A percentile compares a stretch with the other conserved stretches of the same genome.
phyloP scores from a whole-genome alignment of 1,140 invertebrate genomes.

The Diabrotica virgifera region DNA sequence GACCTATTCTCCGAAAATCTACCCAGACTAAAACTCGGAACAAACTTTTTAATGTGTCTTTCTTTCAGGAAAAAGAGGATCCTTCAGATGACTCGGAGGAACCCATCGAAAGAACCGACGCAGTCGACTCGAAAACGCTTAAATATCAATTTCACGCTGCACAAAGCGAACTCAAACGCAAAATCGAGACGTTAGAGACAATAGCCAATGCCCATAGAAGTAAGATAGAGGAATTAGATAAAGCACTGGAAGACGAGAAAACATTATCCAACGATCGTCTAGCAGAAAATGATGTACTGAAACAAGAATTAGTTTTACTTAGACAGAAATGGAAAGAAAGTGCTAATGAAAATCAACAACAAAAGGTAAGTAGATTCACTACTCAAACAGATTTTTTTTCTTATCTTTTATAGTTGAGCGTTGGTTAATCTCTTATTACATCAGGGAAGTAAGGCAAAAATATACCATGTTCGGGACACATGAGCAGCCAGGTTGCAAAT shows the following conservation, averaged over 20 bases:
- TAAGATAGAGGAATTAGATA: slow-evolving; percentile 40
- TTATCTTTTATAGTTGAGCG: too few species aligned
- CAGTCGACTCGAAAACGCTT: slow-evolving; percentile 45
- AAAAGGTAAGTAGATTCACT: slow-evolving; percentile 37
- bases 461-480: too few species aligned
- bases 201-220: slow-evolving; percentile 46
- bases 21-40: too few species aligned
- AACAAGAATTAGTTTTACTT: slow-evolving; percentile 48
- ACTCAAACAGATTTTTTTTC: slow-evolving; percentile 5
- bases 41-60: neutral
- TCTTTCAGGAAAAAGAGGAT: slow-evolving; percentile 20
- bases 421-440: too few species aligned
- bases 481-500: too few species aligned
- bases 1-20: too few species aligned
- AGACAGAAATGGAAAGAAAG: slow-evolving; percentile 48
- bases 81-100: slow-evolving; percentile 24
- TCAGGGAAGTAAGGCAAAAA: too few species aligned
- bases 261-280: slow-evolving; percentile 31
- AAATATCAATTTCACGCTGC: slow-evolving; percentile 45
- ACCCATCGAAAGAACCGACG: slow-evolving; percentile 23
- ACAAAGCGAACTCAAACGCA: slow-evolving; percentile 46
- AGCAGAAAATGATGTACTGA: slow-evolving; percentile 48
- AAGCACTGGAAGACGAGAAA: slow-evolving; percentile 47
- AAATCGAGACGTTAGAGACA: slow-evolving; percentile 48
- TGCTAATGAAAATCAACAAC: slow-evolving; percentile 48